Percentiles rank a stretch among this genome's conserved stretches.
Evolutionary conservation across 2,888 invertebrate genomes (phyloP).

Genomic region (Gymnocheta viridis): DNA sequence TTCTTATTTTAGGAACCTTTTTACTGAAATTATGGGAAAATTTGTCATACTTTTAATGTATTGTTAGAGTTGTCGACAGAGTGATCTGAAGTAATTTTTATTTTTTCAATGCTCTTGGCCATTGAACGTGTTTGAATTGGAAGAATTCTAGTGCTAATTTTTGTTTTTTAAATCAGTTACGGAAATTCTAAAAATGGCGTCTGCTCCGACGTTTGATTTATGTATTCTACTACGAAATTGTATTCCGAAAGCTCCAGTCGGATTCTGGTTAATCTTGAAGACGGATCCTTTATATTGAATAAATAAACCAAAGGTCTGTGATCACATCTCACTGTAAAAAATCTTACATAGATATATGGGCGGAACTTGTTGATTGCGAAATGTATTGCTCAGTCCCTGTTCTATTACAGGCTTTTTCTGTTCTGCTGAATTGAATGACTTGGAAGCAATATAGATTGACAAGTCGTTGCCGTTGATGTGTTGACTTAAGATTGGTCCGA

Average conservation of each 20-base stretch:
- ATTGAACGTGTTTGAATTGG: not conserved
- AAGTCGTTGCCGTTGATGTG: conserved; percentile 2
- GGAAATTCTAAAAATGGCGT: not conserved
- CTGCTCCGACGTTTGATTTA: not conserved
- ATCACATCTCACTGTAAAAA: conserved; percentile 62
- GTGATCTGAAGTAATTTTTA: not conserved
- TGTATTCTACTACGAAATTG: not conserved
- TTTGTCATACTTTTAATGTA: not conserved
- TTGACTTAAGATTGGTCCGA: too few species aligned
- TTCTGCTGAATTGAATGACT: conserved; percentile 23
- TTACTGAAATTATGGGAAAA: not conserved
- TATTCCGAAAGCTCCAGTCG: too few species aligned
- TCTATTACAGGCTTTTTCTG: too few species aligned
- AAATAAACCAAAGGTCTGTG: not conserved
- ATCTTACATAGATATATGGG: conserved; percentile 65
- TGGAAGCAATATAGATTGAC: conserved; percentile 13
- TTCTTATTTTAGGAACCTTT: not conserved
- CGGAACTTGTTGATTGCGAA: conserved; percentile 71
- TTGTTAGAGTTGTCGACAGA: not conserved
- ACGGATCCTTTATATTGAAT: not conserved
- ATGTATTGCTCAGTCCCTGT: conserved; percentile 13
- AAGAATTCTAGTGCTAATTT: not conserved
- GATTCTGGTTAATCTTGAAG: not conserved
- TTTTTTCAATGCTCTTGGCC: not conserved
- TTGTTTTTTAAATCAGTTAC: not conserved